Percentiles rank a stretch among this genome's conserved stretches.
Conservation (phyloP, 2,888 invertebrate species). For the Dione vanillae region DNA sequence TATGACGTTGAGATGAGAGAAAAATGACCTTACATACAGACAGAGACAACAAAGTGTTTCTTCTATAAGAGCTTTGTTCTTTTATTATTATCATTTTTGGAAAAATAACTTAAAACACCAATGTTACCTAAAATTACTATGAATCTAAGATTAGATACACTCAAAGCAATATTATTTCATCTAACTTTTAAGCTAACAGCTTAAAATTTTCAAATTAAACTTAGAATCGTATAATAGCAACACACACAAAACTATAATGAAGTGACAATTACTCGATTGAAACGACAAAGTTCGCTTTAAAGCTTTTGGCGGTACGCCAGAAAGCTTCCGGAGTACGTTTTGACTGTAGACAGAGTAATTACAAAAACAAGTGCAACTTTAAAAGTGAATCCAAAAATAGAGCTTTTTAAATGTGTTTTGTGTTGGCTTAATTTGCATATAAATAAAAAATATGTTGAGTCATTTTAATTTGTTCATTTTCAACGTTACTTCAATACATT, state of each 20-base stretch:
- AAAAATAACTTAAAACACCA: too few species aligned
- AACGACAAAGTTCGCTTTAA: constrained; percentile 27
- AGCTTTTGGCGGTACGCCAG: constrained; percentile 23
- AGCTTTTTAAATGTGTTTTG: background rate
- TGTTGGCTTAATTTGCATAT: background rate
- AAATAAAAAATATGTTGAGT: background rate
- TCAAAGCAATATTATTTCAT: too few species aligned
- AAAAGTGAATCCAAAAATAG: constrained; percentile 17
- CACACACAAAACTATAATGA: constrained; percentile 25
- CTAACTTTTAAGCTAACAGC: background rate
- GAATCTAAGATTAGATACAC: too few species aligned
- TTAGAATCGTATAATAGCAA: background rate
- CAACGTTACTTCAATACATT: too few species aligned
- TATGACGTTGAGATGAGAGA: too few species aligned
- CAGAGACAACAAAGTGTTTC: too few species aligned
- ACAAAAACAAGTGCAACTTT: constrained; percentile 25
- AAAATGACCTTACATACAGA: too few species aligned
- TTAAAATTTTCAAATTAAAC: background rate
- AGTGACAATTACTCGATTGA: constrained; percentile 30
- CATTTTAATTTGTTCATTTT: background rate
- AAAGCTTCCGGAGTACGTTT: constrained; percentile 16
- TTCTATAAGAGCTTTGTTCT: too few species aligned
- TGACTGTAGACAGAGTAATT: constrained; percentile 29
- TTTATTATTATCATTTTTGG: too few species aligned
- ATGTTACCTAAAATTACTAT: too few species aligned